Base-by-base conservation (phyloP, 1,140 invertebrate species). In the Drosophila persimilis region DNA sequence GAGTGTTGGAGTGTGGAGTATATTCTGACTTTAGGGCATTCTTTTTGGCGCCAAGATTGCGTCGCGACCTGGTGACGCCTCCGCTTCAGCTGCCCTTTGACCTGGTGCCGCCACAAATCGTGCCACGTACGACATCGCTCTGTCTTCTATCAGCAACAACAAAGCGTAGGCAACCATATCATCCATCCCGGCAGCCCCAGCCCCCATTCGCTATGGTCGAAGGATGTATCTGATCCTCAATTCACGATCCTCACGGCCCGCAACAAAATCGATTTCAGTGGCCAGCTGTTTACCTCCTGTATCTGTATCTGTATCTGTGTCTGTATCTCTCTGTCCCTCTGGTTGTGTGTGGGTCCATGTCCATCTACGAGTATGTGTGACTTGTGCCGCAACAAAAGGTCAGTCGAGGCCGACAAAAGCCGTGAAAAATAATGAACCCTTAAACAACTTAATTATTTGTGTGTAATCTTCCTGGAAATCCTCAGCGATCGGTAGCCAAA, bases 361-460 rank as follows among this genome's bases (percentile, higher is more conserved):
- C 45, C 39, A 39, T 65, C 48, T 47, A 67, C 5, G 24, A 26
- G 20, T 20, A 20, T 65, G 76, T 85, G 73, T 88, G 83, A 76
- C 83, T 83, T 88, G 83, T 88, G 83, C 83, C 83, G 73, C 62
- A 43, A 73, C 70, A 74, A 74, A 74, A 74, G 60, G 61, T 66
- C 72, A 73, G 59, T 22, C 51, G 43, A 64, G 60, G 43, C 67
- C 57, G 77, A 85, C 80, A 85, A 85, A 85, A 86, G 77, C 81
- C 81, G 81, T 85, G 81, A 85, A 85, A 77, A 85, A 81, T 85
- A 85, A 85, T 85, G 81, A 77, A 64, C 61, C 73, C 77, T 59
- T 77, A 86, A 85, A 85, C 81, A 85, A 81, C 83, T 81, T 85
- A 85, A 85, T 85, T 85, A 86, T 85, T 86, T 74, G 73, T 75